Evolutionary conservation across 2,888 invertebrate species (phyloP), one percentile per base, ranked within the genome.

Genomic region (Venusia cambrica): DNA sequence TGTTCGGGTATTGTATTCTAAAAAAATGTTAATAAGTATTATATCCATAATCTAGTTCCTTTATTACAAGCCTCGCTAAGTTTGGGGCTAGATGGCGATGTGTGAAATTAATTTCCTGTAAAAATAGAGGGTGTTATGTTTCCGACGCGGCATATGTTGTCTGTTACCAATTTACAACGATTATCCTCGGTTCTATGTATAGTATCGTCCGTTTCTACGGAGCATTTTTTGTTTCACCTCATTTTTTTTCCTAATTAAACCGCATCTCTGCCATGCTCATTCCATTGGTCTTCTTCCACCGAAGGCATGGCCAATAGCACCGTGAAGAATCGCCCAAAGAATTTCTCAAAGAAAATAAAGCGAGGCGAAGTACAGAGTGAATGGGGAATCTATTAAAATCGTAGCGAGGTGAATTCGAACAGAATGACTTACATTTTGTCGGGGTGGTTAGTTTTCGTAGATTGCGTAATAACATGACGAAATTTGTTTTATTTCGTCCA

Each of bases 271-370:
- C n/a, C n/a, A n/a, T n/a, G n/a, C n/a, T n/a, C n/a, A 34, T 34
- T 29, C 41, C 19, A 48, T 48, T 48, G 45, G 45, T 36, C 33
- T 36, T 34, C 14, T 13, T 34, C 36, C 29, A 24, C 31, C 35
- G 31, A 26, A 41, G 34, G 38, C 48, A 42, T 38, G 31, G 45
- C 48, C 48, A 48, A 48, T 48, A 40, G 48, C 34, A 38, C 52
- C 57, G 52, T 55, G 43, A 22, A 45, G 27, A 57, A 57, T 56
- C 32, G 33, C 19, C 38, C 28, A 45, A 49, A 45, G 39, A 40
- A 40, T 28, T 43, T 38, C 32, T 31, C 21, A 36, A 42, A 44
- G 39, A 42, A 49, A 51, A 45, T 37, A 39, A 25, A 38, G 33
- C 28, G 32, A 38, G 33, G 29, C 25, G 33, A 33, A 45, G 50